Evolutionary conservation across 2,113 vertebrate species (phyloP), one percentile per base, ranked within the genome.

Genomic region (Synchiropus splendidus): DNA sequence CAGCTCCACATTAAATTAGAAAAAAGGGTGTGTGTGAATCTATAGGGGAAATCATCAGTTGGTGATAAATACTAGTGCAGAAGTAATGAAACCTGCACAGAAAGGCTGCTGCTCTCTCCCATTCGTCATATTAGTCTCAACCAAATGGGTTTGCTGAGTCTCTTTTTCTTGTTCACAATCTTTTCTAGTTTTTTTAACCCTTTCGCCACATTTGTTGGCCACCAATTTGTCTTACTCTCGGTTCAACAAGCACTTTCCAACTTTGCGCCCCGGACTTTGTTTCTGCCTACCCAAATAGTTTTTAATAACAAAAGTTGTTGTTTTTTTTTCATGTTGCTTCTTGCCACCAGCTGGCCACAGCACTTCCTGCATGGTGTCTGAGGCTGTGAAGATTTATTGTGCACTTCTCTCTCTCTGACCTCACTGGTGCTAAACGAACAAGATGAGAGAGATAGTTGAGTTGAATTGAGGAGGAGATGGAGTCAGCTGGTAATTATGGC

Each of bases 331-430:
- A 5, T 27, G 4, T 27, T 27, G 4, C 8, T 27, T 44, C 39
- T 58, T 45, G 27, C 17, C 46, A 38, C 49, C 6, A 12, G 58
- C 36, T 37, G 53, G 50, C 54, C 18, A 2, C 31, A 49, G 53
- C 45, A 56, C 72, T 70, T 69, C 53, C 54, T 71, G 69, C 58
- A 74, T 67, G 54, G 50, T 37, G 47, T 49, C 67, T 77, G 74
- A 78, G 76, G 30, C 51, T 14, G 52, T 30, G 55, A 69, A 79
- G 79, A 81, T 79, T 69, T 74, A 79, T 81, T 32, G 67, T 18
- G 49, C 50, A 54, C 59, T 60, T 78, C 51, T 42, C 53, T 39
- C 48, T 39, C 51, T 64, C 51, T 64, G 68, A 74, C 72, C 74
- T 74, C 63, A 69, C 51, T 39, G 60, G 50, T 58, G 62, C 48